Base-by-base conservation (phyloP, 2,113 vertebrate genomes). In the Indicator maculatus region DNA sequence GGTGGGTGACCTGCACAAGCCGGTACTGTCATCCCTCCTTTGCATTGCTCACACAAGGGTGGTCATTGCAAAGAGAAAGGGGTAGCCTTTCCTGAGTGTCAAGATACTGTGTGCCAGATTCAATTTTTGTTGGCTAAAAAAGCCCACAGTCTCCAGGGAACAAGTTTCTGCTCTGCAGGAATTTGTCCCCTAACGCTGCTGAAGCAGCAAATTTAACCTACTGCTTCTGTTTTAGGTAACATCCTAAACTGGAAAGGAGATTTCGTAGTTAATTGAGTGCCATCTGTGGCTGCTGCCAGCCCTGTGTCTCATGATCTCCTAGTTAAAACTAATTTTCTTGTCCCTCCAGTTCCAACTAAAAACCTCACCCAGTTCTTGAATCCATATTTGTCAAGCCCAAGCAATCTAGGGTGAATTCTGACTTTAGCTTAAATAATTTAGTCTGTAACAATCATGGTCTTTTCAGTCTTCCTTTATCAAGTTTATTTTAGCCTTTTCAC, bases 401-500 rank as follows among this genome's bases (percentile, higher is more conserved):
- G 50, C 58, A 84, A 82, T 82, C 66, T 30, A 52, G 18, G 11
- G 3, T 55, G 33, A 91, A 73, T 16, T 59, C 67, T 50, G 63
- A 87, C 75, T 84, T 93, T 65, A 85, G 33, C 18, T 21, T 55
- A 72, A 89, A 89, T 92, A 89, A 75, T 85, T 76, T 66, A 87
- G 39, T 41, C 8, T 38, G 19, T 88, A 79, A 31, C n/a, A 82
- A 50, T 83, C 12, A 11, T 9, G 4, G 12, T 73, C 20, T 27
- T 70, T 83, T 87, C 59, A 66, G 39, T 58, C 53, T 84, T 79
- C 19, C 31, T 65, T 12, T 36, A 24, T 69, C n/a, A 61, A 75
- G 23, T 50, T 74, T 84, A 21, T 76, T 83, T 11, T 67, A 45
- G 5, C 72, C 31, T 78, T 88, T 66, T 69, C 36, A 45, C 47